A percentile compares a stretch with the other conserved stretches of the same genome.
Evolutionary conservation across 2,888 invertebrate genomes (phyloP).

Genomic region (Phortica okadai): DNA sequence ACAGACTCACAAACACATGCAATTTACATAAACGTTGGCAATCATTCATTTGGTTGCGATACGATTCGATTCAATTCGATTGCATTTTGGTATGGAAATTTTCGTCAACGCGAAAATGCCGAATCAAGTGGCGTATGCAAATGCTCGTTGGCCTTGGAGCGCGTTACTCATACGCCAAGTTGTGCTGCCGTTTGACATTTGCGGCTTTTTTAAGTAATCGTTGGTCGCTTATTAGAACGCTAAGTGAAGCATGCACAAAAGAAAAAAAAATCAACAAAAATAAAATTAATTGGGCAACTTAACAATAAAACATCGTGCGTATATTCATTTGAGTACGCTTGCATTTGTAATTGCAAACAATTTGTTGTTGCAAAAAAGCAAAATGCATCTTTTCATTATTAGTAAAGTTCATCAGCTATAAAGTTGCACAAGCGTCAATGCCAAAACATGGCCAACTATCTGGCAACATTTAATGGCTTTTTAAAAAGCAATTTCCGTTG

Average conservation of each 20-base stretch:
- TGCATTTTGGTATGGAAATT: not conserved
- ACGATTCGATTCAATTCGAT: not conserved
- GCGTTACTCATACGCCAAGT: not conserved
- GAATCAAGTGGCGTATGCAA: slow-evolving; percentile 3
- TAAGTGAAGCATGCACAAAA: not conserved
- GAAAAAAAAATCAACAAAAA: no score
- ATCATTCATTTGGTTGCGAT: slow-evolving; percentile 12
- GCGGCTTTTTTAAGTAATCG: not conserved
- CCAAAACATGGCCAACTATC: not conserved
- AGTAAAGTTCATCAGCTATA: not conserved
- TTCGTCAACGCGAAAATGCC: slow-evolving; percentile 6
- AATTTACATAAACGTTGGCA: slow-evolving; percentile 32
- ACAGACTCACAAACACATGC: not conserved
- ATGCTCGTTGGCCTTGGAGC: slow-evolving; percentile 8
- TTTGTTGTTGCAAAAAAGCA: no score
- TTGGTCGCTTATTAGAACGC: not conserved
- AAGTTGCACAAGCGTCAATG: not conserved
- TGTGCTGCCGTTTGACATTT: not conserved
- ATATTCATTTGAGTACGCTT: not conserved
- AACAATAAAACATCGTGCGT: not conserved
- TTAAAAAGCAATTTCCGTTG: slow-evolving; percentile 67
- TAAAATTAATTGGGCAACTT: not conserved
- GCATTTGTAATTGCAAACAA: no score
- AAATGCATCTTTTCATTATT: not conserved
- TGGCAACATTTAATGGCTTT: slow-evolving; percentile 57